phyloP scores from a whole-genome alignment of 64 coral and sea anemone genomes.

The Montipora cactus region DNA sequence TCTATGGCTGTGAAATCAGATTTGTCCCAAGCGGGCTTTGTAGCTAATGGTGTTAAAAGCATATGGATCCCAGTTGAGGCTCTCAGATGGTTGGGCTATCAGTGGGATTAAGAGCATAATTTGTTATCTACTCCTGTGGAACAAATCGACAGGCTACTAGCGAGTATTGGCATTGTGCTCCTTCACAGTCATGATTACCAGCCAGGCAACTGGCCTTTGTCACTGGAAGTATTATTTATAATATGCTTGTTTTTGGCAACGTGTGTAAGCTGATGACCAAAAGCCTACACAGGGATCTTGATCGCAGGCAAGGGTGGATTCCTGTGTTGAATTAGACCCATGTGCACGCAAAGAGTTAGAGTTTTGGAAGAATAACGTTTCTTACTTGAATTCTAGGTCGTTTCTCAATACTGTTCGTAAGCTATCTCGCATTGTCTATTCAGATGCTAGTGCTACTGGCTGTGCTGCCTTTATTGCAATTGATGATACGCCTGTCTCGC shows the following conservation, averaged over 20 bases:
- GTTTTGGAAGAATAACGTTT: conserved; percentile 56
- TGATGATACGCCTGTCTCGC: conserved; percentile 27
- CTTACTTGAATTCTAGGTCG: neutral
- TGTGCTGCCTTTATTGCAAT: conserved; percentile 56
- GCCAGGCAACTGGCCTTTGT: conserved; percentile 75
- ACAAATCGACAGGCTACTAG: too few relatives aligned
- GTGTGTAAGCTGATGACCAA: conserved; percentile 79
- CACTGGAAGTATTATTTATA: conserved; percentile 55
- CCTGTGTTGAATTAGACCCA: neutral
- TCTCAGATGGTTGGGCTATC: conserved; percentile 50
- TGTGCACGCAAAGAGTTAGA: conserved; percentile 7
- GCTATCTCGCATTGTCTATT: conserved; percentile 45
- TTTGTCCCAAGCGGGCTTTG: conserved; percentile 44
- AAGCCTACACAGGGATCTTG: conserved; percentile 28
- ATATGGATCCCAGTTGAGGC: conserved; percentile 30
- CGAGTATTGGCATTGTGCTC: too few relatives aligned
- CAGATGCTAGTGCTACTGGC: conserved; percentile 54
- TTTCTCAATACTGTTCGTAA: neutral
- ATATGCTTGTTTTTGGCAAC: conserved; percentile 78
- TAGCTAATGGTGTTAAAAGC: conserved; percentile 36
- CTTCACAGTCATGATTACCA: neutral
- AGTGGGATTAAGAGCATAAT: conserved; percentile 43
- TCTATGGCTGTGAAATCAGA: conserved; percentile 45
- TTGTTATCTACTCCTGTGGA: conserved; percentile 38
- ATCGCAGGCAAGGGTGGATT: conserved; percentile 44